Conservation (phyloP, 1,140 invertebrate genomes). For the Leptonema lineaticorne region DNA sequence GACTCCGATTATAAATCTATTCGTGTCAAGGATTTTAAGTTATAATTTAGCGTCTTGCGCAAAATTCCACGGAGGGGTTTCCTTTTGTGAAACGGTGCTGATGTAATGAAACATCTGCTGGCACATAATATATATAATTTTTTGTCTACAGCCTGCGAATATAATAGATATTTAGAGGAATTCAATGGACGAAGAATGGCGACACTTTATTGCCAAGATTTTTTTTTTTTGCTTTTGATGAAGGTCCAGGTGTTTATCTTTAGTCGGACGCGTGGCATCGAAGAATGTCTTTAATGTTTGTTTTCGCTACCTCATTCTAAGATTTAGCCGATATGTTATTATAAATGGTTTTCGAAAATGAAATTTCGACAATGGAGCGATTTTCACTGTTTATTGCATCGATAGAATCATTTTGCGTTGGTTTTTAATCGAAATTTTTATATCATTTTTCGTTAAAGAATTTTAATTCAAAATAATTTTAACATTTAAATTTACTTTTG, state of each 20-base stretch:
- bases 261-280: conserved; percentile 29
- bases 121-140: conserved; percentile 1
- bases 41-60: conserved; percentile 27
- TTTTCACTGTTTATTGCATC: not conserved
- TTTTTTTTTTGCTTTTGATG: too few relatives aligned
- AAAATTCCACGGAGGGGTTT: conserved; percentile 13
- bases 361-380: not conserved
- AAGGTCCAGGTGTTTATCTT: conserved; percentile 33
- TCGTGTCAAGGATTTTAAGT: too few relatives aligned
- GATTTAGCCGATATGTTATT: not conserved
- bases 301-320: conserved; percentile 16
- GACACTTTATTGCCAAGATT: conserved; percentile 34
- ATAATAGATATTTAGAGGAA: conserved; percentile 31
- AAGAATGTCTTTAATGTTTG: conserved; percentile 18
- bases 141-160: conserved; percentile 18
- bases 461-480: too few relatives aligned
- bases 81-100: conserved; percentile 14
- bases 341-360: not conserved
- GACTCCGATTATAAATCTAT: too few relatives aligned
- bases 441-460: not conserved
- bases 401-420: not conserved
- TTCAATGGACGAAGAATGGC: conserved; percentile 12
- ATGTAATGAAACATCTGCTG: conserved; percentile 29
- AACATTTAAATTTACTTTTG: conserved; percentile 1
- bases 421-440: not conserved